Evolutionary conservation across 2,113 vertebrate genomes (phyloP).

Genomic region (Diphyllodes magnificus): DNA sequence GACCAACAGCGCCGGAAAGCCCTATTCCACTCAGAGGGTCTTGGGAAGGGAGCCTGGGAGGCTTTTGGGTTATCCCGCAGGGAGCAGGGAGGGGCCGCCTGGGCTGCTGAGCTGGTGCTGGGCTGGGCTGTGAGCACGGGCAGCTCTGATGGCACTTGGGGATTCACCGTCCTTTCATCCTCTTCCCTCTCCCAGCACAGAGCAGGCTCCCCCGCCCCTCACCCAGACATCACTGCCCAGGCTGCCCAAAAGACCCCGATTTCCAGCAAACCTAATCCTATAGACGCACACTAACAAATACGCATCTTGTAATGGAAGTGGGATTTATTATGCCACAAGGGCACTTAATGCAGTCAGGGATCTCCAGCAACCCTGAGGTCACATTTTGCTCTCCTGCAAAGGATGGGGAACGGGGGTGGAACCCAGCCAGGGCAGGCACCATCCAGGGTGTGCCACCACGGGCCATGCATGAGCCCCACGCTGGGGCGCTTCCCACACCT

Average conservation of each 20-base stretch:
- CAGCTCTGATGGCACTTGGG: neutral
- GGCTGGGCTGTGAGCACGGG: neutral
- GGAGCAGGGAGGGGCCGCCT: fast-evolving
- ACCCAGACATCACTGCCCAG: neutral
- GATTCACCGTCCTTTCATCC: neutral
- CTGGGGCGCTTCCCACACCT: neutral
- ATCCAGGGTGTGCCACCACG: neutral
- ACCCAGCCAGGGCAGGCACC: neutral
- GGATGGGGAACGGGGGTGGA: neutral
- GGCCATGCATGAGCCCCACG: neutral
- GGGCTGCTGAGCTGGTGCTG: neutral
- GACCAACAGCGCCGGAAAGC: fast-evolving
- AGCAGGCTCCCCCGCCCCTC: neutral
- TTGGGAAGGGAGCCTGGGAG: neutral
- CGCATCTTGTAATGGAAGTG: neutral
- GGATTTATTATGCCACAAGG: neutral
- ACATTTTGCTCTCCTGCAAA: neutral
- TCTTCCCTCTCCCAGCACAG: neutral
- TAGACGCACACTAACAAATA: neutral
- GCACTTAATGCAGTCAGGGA: neutral
- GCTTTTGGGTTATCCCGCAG: fast-evolving
- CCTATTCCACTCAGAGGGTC: neutral
- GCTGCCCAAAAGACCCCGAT: neutral
- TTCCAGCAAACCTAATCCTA: neutral
- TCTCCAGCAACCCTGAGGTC: neutral